Evolutionary conservation across 2,113 vertebrate genomes (phyloP).

Genomic region (Aegithalos caudatus): DNA sequence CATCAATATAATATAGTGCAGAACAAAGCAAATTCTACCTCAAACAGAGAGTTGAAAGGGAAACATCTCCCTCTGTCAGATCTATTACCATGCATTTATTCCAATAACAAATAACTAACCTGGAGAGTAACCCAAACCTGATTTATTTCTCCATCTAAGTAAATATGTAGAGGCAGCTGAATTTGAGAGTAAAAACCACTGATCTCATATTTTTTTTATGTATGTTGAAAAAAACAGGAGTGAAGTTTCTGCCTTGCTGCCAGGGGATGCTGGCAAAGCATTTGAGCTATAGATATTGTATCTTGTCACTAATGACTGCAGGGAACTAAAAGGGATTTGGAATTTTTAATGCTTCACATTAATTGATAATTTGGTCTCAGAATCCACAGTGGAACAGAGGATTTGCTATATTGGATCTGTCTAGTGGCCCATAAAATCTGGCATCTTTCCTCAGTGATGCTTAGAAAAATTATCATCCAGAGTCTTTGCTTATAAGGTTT

Average conservation of each 20-base stretch:
- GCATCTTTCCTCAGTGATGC: slow-evolving; percentile 7
- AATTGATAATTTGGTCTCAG: slow-evolving; percentile 64
- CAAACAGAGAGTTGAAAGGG: slow-evolving; percentile 34
- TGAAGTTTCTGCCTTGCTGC: slow-evolving; percentile 16
- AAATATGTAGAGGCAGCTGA: slow-evolving; percentile 40
- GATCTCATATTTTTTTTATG: slow-evolving; percentile 52
- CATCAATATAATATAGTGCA: slow-evolving; percentile 41
- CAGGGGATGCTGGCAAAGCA: slow-evolving; percentile 37
- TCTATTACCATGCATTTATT: slow-evolving; percentile 43
- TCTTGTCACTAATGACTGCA: slow-evolving; percentile 59
- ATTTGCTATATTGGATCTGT: slow-evolving; percentile 57
- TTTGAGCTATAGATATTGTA: slow-evolving; percentile 46
- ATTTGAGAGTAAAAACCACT: slow-evolving; percentile 45
- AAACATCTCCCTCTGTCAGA: slow-evolving; percentile 57
- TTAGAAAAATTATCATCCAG: slow-evolving; percentile 20
- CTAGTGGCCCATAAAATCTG: slow-evolving; percentile 53
- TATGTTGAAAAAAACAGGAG: background rate
- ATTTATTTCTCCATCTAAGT: slow-evolving; percentile 56
- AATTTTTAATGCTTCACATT: slow-evolving; percentile 61
- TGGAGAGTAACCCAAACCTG: slow-evolving; percentile 38
- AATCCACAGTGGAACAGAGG: slow-evolving; percentile 52
- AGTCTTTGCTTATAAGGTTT: background rate
- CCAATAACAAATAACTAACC: slow-evolving; percentile 58
- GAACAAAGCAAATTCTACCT: slow-evolving; percentile 63
- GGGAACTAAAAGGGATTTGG: slow-evolving; percentile 54